phyloP scores from a whole-genome alignment of 2,113 vertebrate genomes.

The Lepisosteus oculatus region DNA sequence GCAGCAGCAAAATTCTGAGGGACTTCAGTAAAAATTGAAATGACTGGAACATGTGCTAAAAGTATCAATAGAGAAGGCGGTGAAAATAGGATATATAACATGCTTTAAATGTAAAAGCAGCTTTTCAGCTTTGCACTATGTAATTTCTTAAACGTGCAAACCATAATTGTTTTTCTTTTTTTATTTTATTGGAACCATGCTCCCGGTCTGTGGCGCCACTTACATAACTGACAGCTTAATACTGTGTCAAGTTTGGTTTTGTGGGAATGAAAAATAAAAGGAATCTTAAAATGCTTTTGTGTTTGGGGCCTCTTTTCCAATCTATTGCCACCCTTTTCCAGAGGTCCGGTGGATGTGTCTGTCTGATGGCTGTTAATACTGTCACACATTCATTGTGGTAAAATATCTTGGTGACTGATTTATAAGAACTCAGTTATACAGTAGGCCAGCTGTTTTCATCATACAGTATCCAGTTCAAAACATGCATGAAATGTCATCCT shows the following conservation, averaged over 20 bases:
- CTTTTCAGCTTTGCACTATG: slow-evolving; percentile 1
- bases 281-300: slow-evolving; percentile 39
- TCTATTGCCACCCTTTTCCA: slow-evolving; percentile 41
- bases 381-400: too few relatives aligned
- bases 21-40: slow-evolving; percentile 37
- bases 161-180: slow-evolving; percentile 23
- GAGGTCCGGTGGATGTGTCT: slow-evolving; percentile 49
- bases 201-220: slow-evolving; percentile 54
- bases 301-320: slow-evolving; percentile 40
- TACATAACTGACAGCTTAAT: slow-evolving; percentile 57
- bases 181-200: slow-evolving; percentile 43
- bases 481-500: too few relatives aligned
- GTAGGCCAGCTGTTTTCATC: too few relatives aligned
- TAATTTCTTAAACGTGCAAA: slow-evolving; percentile 42
- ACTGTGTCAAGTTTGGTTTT: slow-evolving; percentile 48
- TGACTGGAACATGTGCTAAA: slow-evolving; percentile 51
- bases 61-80: slow-evolving; percentile 42
- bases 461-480: too few relatives aligned
- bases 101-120: slow-evolving; percentile 15
- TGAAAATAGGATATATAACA: slow-evolving; percentile 43
- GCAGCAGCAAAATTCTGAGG: slow-evolving; percentile 24
- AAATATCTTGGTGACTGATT: too few relatives aligned
- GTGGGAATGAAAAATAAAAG: slow-evolving; percentile 33
- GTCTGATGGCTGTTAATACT: slow-evolving; percentile 47
- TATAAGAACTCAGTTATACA: too few relatives aligned